Conservation (phyloP, 2,113 vertebrate genomes). For the Phylloscopus trochiloides region DNA sequence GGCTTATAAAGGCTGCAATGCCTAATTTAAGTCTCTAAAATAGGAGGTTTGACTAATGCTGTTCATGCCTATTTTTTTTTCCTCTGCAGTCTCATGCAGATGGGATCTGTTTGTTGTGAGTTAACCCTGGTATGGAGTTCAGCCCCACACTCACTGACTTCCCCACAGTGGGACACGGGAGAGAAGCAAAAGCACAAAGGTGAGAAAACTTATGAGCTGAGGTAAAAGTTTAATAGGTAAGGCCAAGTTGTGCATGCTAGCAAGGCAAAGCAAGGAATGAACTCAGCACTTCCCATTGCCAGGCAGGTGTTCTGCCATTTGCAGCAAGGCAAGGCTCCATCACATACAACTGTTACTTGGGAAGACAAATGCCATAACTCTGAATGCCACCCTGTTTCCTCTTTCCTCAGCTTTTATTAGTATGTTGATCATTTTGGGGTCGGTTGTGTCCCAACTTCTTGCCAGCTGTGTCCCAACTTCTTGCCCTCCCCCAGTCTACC, state of each 20-base stretch:
- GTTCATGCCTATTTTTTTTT: neutral
- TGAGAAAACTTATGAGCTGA: neutral
- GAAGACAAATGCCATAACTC: neutral
- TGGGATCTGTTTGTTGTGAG: neutral
- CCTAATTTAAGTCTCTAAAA: neutral
- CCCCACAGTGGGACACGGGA: fast-evolving
- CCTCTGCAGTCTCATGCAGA: neutral
- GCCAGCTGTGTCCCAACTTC: neutral
- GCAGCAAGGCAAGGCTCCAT: neutral
- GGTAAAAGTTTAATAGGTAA: neutral
- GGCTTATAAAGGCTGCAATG: neutral
- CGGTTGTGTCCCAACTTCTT: neutral
- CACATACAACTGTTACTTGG: neutral
- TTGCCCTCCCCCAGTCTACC: neutral
- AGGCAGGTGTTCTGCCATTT: neutral
- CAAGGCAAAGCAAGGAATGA: neutral
- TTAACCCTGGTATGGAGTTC: neutral
- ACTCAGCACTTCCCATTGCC: neutral
- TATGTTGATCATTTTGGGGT: neutral
- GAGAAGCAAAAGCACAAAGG: neutral
- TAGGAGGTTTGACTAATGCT: neutral
- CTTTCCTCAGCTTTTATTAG: neutral
- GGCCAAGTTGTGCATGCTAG: fast-evolving
- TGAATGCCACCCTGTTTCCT: neutral
- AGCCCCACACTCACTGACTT: neutral